phyloP scores from a whole-genome alignment of 1,140 invertebrate species.

The Magallana angulata region DNA sequence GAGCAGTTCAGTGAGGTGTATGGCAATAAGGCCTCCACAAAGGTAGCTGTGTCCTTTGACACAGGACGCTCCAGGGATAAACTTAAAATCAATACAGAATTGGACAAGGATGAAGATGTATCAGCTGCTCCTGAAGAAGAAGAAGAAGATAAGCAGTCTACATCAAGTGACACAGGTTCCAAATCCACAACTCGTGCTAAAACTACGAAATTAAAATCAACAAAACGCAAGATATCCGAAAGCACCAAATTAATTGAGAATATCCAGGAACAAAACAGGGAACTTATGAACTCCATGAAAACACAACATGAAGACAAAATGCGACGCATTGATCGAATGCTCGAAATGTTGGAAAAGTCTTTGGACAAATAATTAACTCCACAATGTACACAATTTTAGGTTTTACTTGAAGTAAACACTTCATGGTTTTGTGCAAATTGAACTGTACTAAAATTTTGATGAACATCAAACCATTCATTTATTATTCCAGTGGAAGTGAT shows the following conservation, averaged over 20 bases:
- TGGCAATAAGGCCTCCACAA: background rate
- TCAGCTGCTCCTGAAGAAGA: no score
- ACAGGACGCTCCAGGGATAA: no score
- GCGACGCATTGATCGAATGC: background rate
- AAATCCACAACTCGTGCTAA: no score
- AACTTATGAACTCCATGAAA: constrained; percentile 27
- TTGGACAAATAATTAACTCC: constrained; percentile 9
- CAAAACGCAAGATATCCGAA: background rate
- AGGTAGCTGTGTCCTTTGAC: no score
- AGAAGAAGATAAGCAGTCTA: no score
- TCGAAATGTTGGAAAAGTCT: background rate
- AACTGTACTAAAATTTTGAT: background rate
- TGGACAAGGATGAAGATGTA: no score
- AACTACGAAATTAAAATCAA: background rate
- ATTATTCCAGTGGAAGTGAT: background rate
- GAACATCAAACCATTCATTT: background rate
- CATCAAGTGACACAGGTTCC: no score
- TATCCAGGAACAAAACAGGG: no score
- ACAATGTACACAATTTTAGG: background rate
- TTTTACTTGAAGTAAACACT: no score
- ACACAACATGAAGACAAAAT: background rate
- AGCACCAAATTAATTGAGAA: background rate
- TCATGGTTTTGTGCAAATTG: no score
- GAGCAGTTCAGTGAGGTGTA: no score
- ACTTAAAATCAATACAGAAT: no score